A percentile compares a stretch with the other conserved stretches of the same genome.
Conservation (phyloP, 2,113 vertebrate species). For the Dascyllus trimaculatus region DNA sequence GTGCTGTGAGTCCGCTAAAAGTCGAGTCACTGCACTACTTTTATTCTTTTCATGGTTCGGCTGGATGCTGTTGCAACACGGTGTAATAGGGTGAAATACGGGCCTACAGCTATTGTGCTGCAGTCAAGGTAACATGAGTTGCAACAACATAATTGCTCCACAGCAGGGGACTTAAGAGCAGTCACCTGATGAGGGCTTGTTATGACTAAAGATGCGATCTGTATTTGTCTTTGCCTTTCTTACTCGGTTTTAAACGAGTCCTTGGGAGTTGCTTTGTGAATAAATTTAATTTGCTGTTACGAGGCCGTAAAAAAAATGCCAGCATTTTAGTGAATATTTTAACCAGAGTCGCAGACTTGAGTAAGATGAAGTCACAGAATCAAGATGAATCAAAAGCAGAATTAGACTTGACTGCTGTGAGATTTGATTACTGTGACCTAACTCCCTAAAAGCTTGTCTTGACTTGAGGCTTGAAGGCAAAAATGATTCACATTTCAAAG, state of each 20-base stretch:
- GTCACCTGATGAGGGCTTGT: neutral
- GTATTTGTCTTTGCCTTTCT: neutral
- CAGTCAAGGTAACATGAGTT: slow-evolving; percentile 26
- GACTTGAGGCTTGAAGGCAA: neutral
- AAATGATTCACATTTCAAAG: too few species aligned
- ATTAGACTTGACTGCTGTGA: neutral
- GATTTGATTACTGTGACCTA: neutral
- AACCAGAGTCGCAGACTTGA: neutral
- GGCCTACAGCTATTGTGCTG: slow-evolving; percentile 30
- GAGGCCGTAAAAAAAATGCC: neutral
- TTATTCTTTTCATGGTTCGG: slow-evolving; percentile 34
- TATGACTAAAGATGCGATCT: neutral
- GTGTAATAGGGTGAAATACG: slow-evolving; percentile 53
- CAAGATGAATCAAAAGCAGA: neutral
- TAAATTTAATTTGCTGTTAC: neutral
- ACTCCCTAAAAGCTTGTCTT: neutral
- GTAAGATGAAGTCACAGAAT: neutral
- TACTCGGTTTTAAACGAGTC: neutral
- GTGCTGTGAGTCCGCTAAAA: slow-evolving; percentile 27
- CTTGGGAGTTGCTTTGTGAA: neutral
- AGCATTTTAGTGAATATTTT: neutral
- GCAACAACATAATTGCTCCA: neutral
- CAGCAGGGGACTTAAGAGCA: neutral
- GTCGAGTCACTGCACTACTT: slow-evolving; percentile 28
- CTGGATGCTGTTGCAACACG: slow-evolving; percentile 57